A percentile compares a stretch with the other conserved stretches of the same genome.
Conservation (phyloP, 2,888 invertebrate species). For the Coronaproctus castanopsis region DNA sequence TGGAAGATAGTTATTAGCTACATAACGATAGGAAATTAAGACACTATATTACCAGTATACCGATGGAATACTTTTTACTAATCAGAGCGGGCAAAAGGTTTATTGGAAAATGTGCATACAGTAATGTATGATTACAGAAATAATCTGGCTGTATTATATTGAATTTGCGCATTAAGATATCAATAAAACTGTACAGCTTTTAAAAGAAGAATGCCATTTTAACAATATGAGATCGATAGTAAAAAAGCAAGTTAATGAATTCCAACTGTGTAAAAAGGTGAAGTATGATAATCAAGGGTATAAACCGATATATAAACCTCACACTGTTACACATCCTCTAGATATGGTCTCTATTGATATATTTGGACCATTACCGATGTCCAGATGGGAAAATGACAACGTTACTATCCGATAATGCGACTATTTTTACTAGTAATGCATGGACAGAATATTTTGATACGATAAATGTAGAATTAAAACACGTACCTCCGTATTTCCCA, state of each 20-base stretch:
- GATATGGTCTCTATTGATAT: neutral
- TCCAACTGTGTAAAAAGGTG: neutral
- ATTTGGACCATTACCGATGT: neutral
- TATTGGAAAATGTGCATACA: too few species aligned
- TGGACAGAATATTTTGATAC: neutral
- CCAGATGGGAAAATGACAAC: neutral
- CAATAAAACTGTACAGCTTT: too few species aligned
- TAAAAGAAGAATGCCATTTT: too few species aligned
- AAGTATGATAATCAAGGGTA: neutral
- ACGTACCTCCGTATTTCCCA: neutral
- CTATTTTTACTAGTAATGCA: neutral
- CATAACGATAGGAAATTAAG: too few species aligned
- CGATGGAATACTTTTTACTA: too few species aligned
- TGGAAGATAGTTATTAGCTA: too few species aligned
- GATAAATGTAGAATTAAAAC: neutral
- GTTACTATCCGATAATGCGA: neutral
- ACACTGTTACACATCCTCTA: neutral
- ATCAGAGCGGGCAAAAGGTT: too few species aligned
- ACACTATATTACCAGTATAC: too few species aligned
- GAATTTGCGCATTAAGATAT: too few species aligned
- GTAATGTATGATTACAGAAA: too few species aligned
- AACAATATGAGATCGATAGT: neutral
- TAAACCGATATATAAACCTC: neutral
- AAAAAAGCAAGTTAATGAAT: neutral
- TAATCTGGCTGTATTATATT: too few species aligned